A percentile compares a stretch with the other conserved stretches of the same genome.
phyloP scores from a whole-genome alignment of 1,140 invertebrate species.

The Scaptomyza graminum region DNA sequence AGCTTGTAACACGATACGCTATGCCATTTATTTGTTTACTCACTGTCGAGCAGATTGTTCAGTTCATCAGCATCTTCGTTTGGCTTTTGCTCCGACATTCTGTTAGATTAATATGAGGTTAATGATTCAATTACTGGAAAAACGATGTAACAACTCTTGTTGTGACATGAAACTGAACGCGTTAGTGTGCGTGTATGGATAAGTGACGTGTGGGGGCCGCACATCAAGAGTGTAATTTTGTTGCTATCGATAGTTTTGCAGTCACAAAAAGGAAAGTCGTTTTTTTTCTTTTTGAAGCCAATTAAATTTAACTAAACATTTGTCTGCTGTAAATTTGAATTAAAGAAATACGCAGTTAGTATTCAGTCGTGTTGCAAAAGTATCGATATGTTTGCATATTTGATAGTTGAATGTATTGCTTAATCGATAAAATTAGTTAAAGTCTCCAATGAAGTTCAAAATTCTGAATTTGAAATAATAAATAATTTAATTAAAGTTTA shows the following conservation, averaged over 20 bases:
- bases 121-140: constrained; percentile 38
- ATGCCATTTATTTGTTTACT: constrained; percentile 36
- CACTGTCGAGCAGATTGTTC: constrained; percentile 84
- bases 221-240: background rate
- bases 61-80: constrained; percentile 81
- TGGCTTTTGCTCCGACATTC: constrained; percentile 73
- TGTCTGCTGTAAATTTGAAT: background rate
- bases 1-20: constrained; percentile 3
- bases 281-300: background rate
- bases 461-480: background rate
- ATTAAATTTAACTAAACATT: too few relatives aligned
- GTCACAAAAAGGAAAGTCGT: background rate
- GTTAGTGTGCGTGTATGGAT: constrained; percentile 4
- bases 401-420: background rate
- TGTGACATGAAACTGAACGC: constrained; percentile 17
- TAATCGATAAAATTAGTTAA: background rate
- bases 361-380: too few relatives aligned
- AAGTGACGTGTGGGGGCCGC: constrained; percentile 10
- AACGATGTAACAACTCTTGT: constrained; percentile 42
- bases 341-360: background rate
- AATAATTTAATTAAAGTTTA: too few relatives aligned
- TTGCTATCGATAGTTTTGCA: constrained; percentile 1
- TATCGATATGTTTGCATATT: background rate
- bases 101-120: constrained; percentile 29
- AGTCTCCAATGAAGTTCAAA: background rate